A percentile compares a stretch with the other conserved stretches of the same genome.
Conservation (phyloP, 2,888 invertebrate genomes). For the Gastracanthus pulcherrimus region DNA sequence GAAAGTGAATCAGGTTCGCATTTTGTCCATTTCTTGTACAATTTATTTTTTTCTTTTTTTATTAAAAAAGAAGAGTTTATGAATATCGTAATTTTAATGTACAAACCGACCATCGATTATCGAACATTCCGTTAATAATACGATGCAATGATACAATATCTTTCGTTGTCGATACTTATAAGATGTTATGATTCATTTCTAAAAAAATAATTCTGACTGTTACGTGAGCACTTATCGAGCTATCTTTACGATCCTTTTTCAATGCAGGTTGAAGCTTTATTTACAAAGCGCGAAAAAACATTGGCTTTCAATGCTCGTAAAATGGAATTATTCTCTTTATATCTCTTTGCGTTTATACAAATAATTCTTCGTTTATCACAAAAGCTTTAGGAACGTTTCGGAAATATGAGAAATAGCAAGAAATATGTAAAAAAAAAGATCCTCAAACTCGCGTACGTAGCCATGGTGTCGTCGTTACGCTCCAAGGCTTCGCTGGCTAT, state of each 20-base stretch:
- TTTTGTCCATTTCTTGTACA: neutral
- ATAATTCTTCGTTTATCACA: neutral
- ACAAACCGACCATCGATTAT: conserved; percentile 29
- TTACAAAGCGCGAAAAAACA: neutral
- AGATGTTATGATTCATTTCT: neutral
- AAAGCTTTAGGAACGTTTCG: neutral
- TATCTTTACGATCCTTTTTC: neutral
- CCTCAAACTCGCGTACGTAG: too few relatives aligned
- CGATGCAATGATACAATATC: neutral
- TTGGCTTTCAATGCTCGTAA: neutral
- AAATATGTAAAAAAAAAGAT: neutral
- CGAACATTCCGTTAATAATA: conserved; percentile 30
- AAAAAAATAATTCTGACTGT: conserved; percentile 35
- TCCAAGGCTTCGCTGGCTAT: neutral
- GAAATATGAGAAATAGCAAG: conserved; percentile 5
- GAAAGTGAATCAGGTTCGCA: neutral
- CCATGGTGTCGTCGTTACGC: neutral
- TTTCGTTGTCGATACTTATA: conserved; percentile 26
- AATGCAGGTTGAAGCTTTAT: neutral
- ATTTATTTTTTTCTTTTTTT: neutral
- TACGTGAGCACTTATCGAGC: conserved; percentile 13
- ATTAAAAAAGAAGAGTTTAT: neutral
- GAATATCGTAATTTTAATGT: neutral
- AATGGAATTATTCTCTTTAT: neutral
- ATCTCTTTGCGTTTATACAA: neutral